Base-by-base conservation (phyloP, 2,797 vertebrate genomes). In the Gymnothorax reevesii region DNA sequence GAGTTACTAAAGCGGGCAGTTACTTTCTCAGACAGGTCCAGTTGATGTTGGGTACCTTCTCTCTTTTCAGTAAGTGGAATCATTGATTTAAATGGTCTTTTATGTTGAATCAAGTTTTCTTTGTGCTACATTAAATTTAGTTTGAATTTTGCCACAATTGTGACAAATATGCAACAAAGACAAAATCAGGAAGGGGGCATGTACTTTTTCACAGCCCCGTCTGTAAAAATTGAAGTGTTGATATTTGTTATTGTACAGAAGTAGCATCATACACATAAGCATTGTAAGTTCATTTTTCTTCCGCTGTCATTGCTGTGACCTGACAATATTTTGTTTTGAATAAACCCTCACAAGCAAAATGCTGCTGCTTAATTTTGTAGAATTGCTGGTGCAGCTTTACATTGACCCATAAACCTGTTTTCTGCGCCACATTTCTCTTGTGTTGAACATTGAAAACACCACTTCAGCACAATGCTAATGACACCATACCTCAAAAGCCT, bases 301-400 rank as follows among this genome's bases (percentile, higher is more conserved):
- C 12, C 2, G 55, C 3, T 9, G 15, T 80, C 25, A 54, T 27
- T 80, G 77, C 9, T 7, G 7, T 80, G 55, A 52, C 22, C 22
- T 54, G 77, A 55, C 77, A 55, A 80, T 80, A 52, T 22, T 6
- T 55, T 12, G 77, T 80, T 52, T 80, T 80, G 77, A 80, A 80
- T 27, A 77, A 77, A 77, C 42, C 73, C 69, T 77, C 20, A 80
- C 77, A 80, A 80, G 52, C 22, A 55, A n/a, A 80, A 54, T 55
- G 22, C 49, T 49, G 49, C 77, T n/a, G 17, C 17, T 80, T 80
- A 55, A 80, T 80, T 80, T 54, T 54, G 49, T 80, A 52, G 52
- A 80, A 80, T 55, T 80, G 77, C 77, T 52, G 52, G 77, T 27
- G 20, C 52, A 55, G 77, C 77, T 80, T 54, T 80, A 12, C 49